phyloP scores from a whole-genome alignment of 1,140 invertebrate species.

The Agrypnia vestita region DNA sequence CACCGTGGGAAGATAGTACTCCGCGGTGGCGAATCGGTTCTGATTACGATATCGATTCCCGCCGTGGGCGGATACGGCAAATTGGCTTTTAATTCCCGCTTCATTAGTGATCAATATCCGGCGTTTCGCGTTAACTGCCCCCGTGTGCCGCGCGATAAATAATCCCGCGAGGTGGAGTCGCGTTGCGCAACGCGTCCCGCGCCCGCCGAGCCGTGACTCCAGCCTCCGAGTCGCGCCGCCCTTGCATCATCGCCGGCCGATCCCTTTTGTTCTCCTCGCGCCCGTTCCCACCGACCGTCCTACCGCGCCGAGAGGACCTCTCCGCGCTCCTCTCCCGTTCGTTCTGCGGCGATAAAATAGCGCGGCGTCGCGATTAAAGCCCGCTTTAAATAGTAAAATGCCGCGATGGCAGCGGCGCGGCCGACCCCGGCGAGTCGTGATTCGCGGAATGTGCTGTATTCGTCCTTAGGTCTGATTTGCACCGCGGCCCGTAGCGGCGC shows the following conservation, averaged over 20 bases:
- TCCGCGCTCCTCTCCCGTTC: neutral
- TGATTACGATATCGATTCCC: slow-evolving; percentile 36
- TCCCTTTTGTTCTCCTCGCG: slow-evolving; percentile 16
- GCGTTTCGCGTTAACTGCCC: slow-evolving; percentile 24
- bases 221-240: neutral
- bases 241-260: slow-evolving; percentile 6
- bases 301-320: slow-evolving; percentile 17
- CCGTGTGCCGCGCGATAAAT: slow-evolving; percentile 21
- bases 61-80: slow-evolving; percentile 38
- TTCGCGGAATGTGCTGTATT: neutral
- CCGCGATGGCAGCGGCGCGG: neutral
- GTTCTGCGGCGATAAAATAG: neutral
- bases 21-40: neutral
- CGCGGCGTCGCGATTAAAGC: neutral
- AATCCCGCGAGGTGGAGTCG: slow-evolving; percentile 5
- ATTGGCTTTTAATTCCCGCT: slow-evolving; percentile 37
- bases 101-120: slow-evolving; percentile 48
- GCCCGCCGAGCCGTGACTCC: slow-evolving; percentile 20
- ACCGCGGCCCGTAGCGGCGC: neutral
- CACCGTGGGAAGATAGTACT: slow-evolving; percentile 36
- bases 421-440: slow-evolving; percentile 6
- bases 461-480: slow-evolving; percentile 29
- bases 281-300: neutral
- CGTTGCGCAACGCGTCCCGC: slow-evolving; percentile 43
- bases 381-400: neutral